phyloP scores from a whole-genome alignment of 1,140 invertebrate genomes.

The Drosophila sp. region DNA sequence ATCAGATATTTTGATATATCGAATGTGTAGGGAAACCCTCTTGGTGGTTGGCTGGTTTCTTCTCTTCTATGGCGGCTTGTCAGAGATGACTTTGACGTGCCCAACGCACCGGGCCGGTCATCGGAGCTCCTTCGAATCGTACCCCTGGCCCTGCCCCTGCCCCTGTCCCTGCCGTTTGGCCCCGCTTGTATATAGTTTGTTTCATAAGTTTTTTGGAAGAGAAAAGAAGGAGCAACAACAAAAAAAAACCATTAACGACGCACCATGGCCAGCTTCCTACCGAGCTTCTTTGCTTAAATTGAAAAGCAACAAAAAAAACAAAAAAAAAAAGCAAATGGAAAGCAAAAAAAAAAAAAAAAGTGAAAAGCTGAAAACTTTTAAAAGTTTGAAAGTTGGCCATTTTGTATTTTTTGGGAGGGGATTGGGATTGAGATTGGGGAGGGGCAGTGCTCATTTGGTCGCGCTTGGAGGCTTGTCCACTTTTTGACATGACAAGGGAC shows the following conservation, averaged over 20 bases:
- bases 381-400: slow-evolving; percentile 66
- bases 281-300: slow-evolving; percentile 54
- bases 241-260: slow-evolving; percentile 73
- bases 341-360: slow-evolving; percentile 59
- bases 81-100: slow-evolving; percentile 49
- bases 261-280: slow-evolving; percentile 50
- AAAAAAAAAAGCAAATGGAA: slow-evolving; percentile 71
- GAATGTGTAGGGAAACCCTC: slow-evolving; percentile 19
- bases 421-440: too few species aligned
- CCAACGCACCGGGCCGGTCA: slow-evolving; percentile 27
- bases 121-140: slow-evolving; percentile 15
- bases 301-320: slow-evolving; percentile 53
- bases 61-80: slow-evolving; percentile 15
- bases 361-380: slow-evolving; percentile 80
- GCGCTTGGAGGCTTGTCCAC: slow-evolving; percentile 51
- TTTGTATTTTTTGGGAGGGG: slow-evolving; percentile 1
- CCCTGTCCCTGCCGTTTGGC: slow-evolving; percentile 19
- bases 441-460: slow-evolving; percentile 65
- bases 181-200: slow-evolving; percentile 66
- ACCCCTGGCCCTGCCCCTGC: background rate
- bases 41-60: background rate
- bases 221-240: background rate
- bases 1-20: background rate
- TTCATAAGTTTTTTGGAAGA: slow-evolving; percentile 71
- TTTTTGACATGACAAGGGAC: slow-evolving; percentile 65